phyloP scores from a whole-genome alignment of 1,140 invertebrate species.

The Drosophila oshimai region DNA sequence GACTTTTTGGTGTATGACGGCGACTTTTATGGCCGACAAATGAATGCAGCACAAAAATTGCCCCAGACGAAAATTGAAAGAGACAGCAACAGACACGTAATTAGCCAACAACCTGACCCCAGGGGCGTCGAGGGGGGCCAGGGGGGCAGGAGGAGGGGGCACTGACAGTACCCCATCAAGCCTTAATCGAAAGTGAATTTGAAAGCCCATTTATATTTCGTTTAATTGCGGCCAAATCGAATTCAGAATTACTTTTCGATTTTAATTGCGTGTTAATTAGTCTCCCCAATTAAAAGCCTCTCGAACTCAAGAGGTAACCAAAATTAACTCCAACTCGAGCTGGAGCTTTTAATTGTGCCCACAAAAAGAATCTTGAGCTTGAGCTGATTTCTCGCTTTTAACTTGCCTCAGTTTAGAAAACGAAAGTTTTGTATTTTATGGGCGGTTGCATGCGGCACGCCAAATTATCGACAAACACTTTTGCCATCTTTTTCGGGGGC shows the following conservation, averaged over 20 bases:
- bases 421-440: conserved; percentile 53
- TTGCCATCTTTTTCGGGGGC: conserved; percentile 3
- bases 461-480: conserved; percentile 37
- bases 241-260: conserved; percentile 61
- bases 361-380: conserved; percentile 65
- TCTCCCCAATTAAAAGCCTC: conserved; percentile 59
- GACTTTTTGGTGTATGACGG: conserved; percentile 65
- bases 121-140: neutral
- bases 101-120: conserved; percentile 54
- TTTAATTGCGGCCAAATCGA: conserved; percentile 54
- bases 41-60: conserved; percentile 72
- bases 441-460: conserved; percentile 61
- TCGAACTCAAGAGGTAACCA: conserved; percentile 22
- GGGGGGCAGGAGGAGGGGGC: neutral
- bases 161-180: conserved; percentile 8
- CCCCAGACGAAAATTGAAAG: conserved; percentile 73
- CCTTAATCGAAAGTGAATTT: conserved; percentile 61
- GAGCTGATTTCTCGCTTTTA: conserved; percentile 22
- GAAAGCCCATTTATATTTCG: conserved; percentile 52
- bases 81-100: conserved; percentile 74
- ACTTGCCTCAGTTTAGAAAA: conserved; percentile 34
- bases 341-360: conserved; percentile 73
- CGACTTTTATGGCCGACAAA: conserved; percentile 79
- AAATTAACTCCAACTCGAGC: conserved; percentile 9
- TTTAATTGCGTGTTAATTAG: conserved; percentile 74